A percentile compares a stretch with the other conserved stretches of the same genome.
These are phyloP conservation scores for Lanius ludovicianus DNA, from an alignment of 2,113 vertebrate species.

Conservation along the genomic window DNA sequence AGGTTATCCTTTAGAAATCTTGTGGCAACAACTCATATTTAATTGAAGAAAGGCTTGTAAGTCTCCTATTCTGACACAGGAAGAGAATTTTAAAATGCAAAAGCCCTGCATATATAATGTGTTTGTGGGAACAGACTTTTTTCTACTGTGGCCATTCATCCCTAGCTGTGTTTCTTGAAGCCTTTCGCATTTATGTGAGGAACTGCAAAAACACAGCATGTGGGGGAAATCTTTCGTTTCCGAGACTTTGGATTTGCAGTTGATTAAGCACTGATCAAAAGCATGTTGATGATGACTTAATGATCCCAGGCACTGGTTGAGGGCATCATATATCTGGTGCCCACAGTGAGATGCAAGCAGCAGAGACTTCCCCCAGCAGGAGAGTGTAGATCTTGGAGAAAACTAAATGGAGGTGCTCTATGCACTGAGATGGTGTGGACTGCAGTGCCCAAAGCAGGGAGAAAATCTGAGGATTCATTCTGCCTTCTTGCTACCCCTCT, in stretches of 20 bases:
- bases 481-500: not conserved
- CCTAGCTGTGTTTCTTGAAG: not conserved
- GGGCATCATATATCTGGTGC: not conserved
- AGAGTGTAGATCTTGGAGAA: not conserved
- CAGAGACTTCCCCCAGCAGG: not conserved
- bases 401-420: not conserved
- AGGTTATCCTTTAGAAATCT: not conserved
- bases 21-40: not conserved
- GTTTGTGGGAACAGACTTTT: not conserved
- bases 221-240: not conserved
- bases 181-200: not conserved
- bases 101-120: not conserved
- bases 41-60: not conserved
- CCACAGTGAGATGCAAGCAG: not conserved
- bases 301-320: not conserved
- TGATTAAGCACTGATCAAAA: not conserved
- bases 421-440: too few relatives aligned
- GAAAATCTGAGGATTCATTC: not conserved
- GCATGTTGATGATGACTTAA: not conserved
- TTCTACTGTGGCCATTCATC: not conserved
- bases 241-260: not conserved
- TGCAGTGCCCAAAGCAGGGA: not conserved
- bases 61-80: not conserved
- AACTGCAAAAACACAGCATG: not conserved
- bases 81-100: not conserved